Base-by-base conservation (phyloP, 1,140 invertebrate genomes). In the Aphelenchoides fujianensis region DNA sequence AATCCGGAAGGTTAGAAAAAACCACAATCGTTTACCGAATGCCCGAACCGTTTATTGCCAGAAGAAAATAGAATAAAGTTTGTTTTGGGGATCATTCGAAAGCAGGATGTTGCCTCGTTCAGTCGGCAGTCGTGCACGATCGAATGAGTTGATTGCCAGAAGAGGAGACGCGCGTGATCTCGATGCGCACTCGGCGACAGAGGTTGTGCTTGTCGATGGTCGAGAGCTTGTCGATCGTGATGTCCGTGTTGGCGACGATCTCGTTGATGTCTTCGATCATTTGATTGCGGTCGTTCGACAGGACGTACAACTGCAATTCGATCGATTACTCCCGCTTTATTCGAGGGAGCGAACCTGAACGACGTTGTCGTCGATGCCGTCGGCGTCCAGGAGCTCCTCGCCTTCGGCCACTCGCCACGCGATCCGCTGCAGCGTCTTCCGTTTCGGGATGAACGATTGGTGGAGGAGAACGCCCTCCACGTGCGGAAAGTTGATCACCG, bases 131-230 rank as follows among this genome's bases (percentile, higher is more conserved):
- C 27, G 74, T 76, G 37, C 74, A 76, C 48, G 70, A 74, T 35
- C 74, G 74, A 59, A 76, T 69, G n/a, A 76, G 78, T 59, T 73
- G 68, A 53, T 76, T 81, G 19, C 74, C 77, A 37, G 73, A 75
- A 35, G 16, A 53, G 2, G 73, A 74, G 31, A 62, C 19, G 23
- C 76, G 28, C 5, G 70, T 31, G 12, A 59, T 79, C 16, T 30
- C 74, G 12, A 30, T 30, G 37, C 52, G 30, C 19, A 35, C 72
- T 7, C 77, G 32, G 2, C 76, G 67, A 37, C 74, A 79, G 32
- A 52, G 41, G n/a, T 37, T 52, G 41, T 74, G 59, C 28, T 78
- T 68, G 34, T 76, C 74, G n/a, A 78, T 79, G 61, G 55, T 19
- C 31, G 70, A 41, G 27, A 76, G 54, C 32, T 61, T 74, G 61